phyloP scores from a whole-genome alignment of 2,888 invertebrate genomes.

The Drosophila paracracens region DNA sequence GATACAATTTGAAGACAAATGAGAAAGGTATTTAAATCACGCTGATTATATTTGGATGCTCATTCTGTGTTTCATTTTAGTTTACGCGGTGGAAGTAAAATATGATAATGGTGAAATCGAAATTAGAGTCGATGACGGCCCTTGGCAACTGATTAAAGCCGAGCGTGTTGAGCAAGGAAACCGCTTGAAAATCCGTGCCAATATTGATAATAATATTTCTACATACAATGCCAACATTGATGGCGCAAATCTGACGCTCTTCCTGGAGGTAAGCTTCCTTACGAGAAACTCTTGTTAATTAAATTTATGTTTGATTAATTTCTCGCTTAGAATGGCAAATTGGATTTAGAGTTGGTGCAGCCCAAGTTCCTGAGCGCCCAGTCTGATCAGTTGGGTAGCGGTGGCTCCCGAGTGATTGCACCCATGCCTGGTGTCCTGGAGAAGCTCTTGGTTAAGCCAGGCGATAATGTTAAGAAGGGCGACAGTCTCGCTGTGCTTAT shows the following conservation, averaged over 20 bases:
- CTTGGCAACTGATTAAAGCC: conserved; percentile 87
- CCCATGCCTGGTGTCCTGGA: conserved; percentile 99
- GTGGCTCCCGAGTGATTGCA: conserved; percentile 89
- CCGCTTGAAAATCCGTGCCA: conserved; percentile 85
- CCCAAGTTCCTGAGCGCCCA: conserved; percentile 87
- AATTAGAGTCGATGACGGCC: conserved; percentile 86
- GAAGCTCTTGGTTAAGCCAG: conserved; percentile 92
- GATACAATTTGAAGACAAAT: conserved; percentile 87
- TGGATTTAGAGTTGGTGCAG: conserved; percentile 87
- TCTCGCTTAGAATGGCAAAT: conserved; percentile 88
- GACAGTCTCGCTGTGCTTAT: conserved; percentile 97
- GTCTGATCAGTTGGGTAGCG: conserved; percentile 81
- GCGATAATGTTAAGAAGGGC: conserved; percentile 93
- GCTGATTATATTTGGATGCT: background rate
- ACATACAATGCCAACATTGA: conserved; percentile 87
- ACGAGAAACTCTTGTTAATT: background rate
- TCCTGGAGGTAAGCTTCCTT: conserved; percentile 86
- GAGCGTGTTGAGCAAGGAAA: conserved; percentile 83
- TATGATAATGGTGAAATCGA: conserved; percentile 85
- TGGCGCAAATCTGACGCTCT: conserved; percentile 87
- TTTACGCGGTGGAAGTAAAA: conserved; percentile 86
- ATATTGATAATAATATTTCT: conserved; percentile 86
- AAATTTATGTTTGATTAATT: background rate
- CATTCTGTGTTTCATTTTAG: conserved; percentile 21
- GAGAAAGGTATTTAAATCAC: conserved; percentile 86